A percentile compares a stretch with the other conserved stretches of the same genome.
Conservation (phyloP, 92 coral and sea anemone genomes). For the Siderastrea siderea region DNA sequence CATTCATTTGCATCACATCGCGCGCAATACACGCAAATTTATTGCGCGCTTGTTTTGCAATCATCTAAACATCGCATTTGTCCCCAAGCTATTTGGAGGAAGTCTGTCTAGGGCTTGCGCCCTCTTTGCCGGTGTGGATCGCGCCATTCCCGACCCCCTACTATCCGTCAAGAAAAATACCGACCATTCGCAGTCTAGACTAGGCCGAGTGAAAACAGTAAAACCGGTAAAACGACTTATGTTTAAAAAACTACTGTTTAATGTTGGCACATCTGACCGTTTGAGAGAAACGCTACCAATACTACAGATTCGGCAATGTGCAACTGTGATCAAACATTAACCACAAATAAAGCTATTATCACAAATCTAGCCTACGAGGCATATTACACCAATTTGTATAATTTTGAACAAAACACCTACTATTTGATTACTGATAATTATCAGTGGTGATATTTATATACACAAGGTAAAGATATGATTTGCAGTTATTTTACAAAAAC, state of each 20-base stretch:
- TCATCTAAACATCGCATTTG: no score
- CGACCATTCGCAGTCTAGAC: no score
- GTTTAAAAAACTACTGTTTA: constrained; percentile 12
- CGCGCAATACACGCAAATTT: no score
- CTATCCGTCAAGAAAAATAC: no score
- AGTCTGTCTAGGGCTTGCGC: no score
- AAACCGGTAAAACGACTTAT: neutral
- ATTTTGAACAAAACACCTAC: neutral
- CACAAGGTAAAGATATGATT: constrained; percentile 17
- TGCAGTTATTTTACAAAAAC: constrained; percentile 44
- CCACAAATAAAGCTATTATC: neutral
- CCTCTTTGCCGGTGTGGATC: no score
- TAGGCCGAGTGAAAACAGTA: neutral
- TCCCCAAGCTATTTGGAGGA: no score
- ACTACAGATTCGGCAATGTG: neutral
- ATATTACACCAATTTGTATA: neutral
- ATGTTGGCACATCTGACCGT: neutral
- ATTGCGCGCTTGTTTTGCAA: no score
- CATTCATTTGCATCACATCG: no score
- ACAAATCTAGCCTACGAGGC: neutral
- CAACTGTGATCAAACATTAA: neutral
- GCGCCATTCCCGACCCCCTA: no score
- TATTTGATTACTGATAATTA: neutral
- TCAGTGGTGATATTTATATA: constrained; percentile 5
- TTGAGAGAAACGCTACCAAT: neutral